A percentile compares a stretch with the other conserved stretches of the same genome.
phyloP scores from a whole-genome alignment of 2,888 invertebrate genomes.

The Phengaris arion region DNA sequence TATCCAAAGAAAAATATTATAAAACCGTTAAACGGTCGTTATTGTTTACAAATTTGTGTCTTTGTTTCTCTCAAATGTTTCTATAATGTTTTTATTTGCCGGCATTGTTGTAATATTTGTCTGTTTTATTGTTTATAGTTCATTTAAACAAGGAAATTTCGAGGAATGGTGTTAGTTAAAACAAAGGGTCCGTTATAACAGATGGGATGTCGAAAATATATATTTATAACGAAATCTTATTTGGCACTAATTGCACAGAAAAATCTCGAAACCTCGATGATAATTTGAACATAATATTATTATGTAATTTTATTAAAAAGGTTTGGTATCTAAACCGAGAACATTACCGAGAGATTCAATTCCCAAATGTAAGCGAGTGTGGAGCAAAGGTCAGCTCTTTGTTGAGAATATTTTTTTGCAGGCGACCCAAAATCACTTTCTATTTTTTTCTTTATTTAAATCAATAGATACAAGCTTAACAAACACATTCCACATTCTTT shows the following conservation, averaged over 20 bases:
- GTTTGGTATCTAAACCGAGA: constrained; percentile 39
- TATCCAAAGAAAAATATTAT: not conserved
- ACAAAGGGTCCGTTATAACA: not conserved
- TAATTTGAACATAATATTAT: not conserved
- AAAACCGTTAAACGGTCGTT: constrained; percentile 1
- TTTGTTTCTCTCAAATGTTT: not conserved
- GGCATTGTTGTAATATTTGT: not conserved
- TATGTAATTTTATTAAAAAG: not conserved
- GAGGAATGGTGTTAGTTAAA: not conserved
- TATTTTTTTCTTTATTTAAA: not conserved
- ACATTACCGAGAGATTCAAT: constrained; percentile 43
- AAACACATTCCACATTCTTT: no score
- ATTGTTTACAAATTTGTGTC: not conserved
- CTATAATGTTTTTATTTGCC: constrained; percentile 1
- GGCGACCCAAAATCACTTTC: constrained; percentile 46
- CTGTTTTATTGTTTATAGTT: not conserved
- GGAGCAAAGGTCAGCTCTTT: constrained; percentile 61
- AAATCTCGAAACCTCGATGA: not conserved
- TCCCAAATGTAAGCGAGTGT: constrained; percentile 55
- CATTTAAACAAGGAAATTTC: not conserved
- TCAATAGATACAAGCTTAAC: not conserved
- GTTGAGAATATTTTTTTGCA: constrained; percentile 55
- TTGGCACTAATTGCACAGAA: not conserved
- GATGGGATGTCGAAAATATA: not conserved
- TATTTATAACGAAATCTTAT: not conserved